Evolutionary conservation across 2,113 vertebrate genomes (phyloP).

Genomic region (Epinephelus moara): DNA sequence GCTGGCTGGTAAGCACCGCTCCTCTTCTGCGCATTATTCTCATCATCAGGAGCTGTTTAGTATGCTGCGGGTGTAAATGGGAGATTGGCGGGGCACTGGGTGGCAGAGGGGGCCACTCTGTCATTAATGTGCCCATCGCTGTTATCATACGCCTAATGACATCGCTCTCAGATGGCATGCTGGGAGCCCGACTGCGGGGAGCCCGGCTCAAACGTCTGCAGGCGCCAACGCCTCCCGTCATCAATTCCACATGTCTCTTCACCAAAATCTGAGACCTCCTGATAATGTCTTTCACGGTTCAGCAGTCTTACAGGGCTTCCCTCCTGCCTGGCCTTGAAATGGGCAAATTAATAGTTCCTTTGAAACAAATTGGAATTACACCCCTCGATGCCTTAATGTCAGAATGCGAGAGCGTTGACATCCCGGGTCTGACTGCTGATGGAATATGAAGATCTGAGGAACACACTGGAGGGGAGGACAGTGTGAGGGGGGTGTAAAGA

Average conservation of each 20-base stretch:
- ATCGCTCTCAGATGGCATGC: conserved; percentile 89
- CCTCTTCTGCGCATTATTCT: conserved; percentile 30
- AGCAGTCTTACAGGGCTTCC: conserved; percentile 89
- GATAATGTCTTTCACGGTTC: conserved; percentile 94
- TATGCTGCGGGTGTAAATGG: conserved; percentile 87
- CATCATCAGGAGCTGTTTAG: conserved; percentile 83
- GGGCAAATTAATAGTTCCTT: conserved; percentile 94
- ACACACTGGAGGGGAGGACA: conserved; percentile 12
- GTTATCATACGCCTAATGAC: conserved; percentile 93
- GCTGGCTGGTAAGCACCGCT: conserved; percentile 61
- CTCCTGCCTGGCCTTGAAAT: conserved; percentile 92
- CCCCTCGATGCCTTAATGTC: conserved; percentile 86
- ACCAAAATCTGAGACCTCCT: conserved; percentile 89
- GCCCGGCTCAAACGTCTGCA: conserved; percentile 88
- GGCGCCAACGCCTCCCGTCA: conserved; percentile 90
- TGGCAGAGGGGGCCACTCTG: conserved; percentile 86
- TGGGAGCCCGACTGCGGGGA: conserved; percentile 91
- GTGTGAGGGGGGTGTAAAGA: conserved; percentile 15
- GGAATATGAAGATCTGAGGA: conserved; percentile 62
- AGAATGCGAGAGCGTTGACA: conserved; percentile 65
- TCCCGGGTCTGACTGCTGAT: conserved; percentile 65
- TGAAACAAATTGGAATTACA: conserved; percentile 93
- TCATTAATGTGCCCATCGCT: conserved; percentile 87
- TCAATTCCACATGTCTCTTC: conserved; percentile 91
- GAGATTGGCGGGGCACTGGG: conserved; percentile 85